phyloP scores from a whole-genome alignment of 2,797 vertebrate genomes.

The Darevskia nairensis region DNA sequence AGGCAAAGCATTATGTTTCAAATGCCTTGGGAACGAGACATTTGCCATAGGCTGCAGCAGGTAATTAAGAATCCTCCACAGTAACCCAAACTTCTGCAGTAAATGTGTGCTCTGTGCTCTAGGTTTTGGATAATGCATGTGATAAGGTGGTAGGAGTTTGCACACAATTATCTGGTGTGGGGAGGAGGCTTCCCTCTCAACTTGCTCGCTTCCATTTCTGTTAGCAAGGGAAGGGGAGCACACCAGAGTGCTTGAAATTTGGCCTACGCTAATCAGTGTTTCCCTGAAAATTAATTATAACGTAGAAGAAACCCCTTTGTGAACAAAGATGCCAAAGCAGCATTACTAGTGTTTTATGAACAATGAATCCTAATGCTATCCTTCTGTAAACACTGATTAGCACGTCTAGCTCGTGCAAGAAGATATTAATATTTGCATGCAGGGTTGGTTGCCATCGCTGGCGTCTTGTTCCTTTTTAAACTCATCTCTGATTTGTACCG shows the following conservation, averaged over 20 bases:
- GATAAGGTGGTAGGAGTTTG: background rate
- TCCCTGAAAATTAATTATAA: slow-evolving; percentile 29
- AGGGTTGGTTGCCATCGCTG: background rate
- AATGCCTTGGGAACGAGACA: slow-evolving; percentile 26
- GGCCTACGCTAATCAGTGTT: slow-evolving; percentile 23
- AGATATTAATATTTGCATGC: slow-evolving; percentile 18
- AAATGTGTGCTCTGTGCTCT: slow-evolving; percentile 22
- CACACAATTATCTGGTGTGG: background rate
- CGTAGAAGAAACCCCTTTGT: slow-evolving; percentile 20
- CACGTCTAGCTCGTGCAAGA: slow-evolving; percentile 17
- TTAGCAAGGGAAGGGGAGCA: background rate
- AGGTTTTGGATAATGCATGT: background rate
- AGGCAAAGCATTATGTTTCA: background rate
- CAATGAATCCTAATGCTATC: slow-evolving; percentile 18
- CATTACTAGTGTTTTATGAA: slow-evolving; percentile 25
- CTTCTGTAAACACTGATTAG: slow-evolving; percentile 22
- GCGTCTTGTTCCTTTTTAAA: background rate
- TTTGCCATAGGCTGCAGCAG: background rate
- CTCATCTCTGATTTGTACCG: slow-evolving; percentile 4
- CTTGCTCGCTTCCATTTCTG: background rate
- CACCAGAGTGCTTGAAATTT: background rate
- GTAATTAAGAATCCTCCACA: slow-evolving; percentile 15
- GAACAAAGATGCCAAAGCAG: slow-evolving; percentile 24
- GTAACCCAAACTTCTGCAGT: background rate
- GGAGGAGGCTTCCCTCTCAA: slow-evolving; percentile 11